A percentile compares a stretch with the other conserved stretches of the same genome.
Conservation (phyloP, 1,140 invertebrate genomes). For the Tribolium castaneum region DNA sequence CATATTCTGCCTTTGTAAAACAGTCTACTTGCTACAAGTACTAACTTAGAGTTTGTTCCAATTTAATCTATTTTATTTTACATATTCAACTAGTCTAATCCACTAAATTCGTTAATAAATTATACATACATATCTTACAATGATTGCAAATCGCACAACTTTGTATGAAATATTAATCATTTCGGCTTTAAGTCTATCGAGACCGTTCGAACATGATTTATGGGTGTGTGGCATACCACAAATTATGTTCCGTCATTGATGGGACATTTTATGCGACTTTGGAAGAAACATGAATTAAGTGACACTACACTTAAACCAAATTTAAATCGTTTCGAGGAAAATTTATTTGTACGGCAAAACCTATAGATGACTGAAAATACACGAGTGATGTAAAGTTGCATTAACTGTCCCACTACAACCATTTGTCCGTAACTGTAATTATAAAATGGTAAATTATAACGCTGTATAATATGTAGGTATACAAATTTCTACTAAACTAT, state of each 20-base stretch:
- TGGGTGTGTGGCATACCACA: neutral
- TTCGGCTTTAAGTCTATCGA: conserved; percentile 24
- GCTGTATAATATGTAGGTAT: conserved; percentile 42
- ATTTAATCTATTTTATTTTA: conserved; percentile 51
- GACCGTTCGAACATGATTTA: too few relatives aligned
- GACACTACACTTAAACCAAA: neutral
- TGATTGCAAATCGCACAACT: conserved; percentile 62
- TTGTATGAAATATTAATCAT: conserved; percentile 42
- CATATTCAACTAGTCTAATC: conserved; percentile 53
- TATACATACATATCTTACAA: conserved; percentile 61
- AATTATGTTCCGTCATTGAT: conserved; percentile 8
- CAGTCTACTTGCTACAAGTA: conserved; percentile 50
- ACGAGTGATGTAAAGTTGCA: neutral
- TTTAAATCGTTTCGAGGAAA: neutral
- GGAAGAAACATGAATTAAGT: neutral
- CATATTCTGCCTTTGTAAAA: conserved; percentile 56
- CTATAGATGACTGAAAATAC: neutral
- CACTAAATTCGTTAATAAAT: conserved; percentile 54
- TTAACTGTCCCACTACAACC: conserved; percentile 2
- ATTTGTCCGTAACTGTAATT: conserved; percentile 24
- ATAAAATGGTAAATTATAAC: conserved; percentile 44
- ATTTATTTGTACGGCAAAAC: too few relatives aligned
- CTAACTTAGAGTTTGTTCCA: conserved; percentile 47
- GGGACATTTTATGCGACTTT: neutral
- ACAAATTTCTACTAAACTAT: conserved; percentile 48